A percentile compares a stretch with the other conserved stretches of the same genome.
These are phyloP conservation scores for Platycercus adscitus DNA, from an alignment of 2,113 vertebrate genomes.

Conservation along the genomic window DNA sequence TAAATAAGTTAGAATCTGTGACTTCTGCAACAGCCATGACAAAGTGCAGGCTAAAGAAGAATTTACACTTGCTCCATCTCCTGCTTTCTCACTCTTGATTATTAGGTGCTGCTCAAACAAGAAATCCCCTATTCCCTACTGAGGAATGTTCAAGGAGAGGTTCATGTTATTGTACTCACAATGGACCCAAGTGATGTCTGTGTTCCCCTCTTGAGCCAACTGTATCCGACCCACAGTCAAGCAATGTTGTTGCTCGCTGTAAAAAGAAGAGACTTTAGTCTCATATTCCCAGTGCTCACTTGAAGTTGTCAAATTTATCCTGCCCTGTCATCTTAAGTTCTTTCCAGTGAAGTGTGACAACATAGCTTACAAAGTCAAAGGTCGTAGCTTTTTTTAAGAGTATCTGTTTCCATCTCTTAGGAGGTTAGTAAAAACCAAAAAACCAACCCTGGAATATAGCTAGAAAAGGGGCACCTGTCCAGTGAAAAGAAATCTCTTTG, in stretches of 20 bases:
- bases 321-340: not conserved
- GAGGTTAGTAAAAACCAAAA: not conserved
- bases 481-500: not conserved
- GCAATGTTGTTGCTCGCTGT: not conserved
- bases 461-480: not conserved
- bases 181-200: not conserved
- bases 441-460: not conserved
- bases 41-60: not conserved
- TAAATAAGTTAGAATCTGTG: not conserved
- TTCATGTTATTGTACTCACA: not conserved
- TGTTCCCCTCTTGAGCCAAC: not conserved
- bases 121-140: not conserved
- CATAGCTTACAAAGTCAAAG: slow-evolving; percentile 32
- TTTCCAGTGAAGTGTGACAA: not conserved
- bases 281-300: not conserved
- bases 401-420: not conserved
- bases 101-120: not conserved
- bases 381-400: not conserved
- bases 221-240: not conserved
- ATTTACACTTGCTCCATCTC: not conserved
- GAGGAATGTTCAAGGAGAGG: not conserved
- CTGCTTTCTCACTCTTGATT: not conserved
- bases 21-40: not conserved
- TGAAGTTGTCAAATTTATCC: slow-evolving; percentile 19
- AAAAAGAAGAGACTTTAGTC: not conserved